phyloP scores from a whole-genome alignment of 2,113 vertebrate genomes.

The Ahaetulla prasina region DNA sequence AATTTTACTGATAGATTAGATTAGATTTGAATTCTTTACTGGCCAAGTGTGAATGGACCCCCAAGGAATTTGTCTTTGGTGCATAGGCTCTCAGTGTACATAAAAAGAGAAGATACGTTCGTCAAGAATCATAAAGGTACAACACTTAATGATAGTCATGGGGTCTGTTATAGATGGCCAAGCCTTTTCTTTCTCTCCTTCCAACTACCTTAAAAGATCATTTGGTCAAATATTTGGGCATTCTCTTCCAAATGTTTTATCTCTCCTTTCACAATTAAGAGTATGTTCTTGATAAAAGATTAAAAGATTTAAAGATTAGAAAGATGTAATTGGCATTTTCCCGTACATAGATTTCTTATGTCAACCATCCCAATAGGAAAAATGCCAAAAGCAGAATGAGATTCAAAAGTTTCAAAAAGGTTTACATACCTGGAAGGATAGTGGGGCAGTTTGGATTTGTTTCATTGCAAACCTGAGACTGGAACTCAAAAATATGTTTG shows the following conservation, averaged over 20 bases:
- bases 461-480: neutral
- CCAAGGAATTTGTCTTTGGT: too few species aligned
- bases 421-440: accelerated
- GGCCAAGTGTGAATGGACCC: too few species aligned
- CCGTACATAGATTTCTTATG: neutral
- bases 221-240: neutral
- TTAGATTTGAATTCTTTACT: too few species aligned
- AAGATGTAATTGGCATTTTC: neutral
- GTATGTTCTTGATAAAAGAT: neutral
- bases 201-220: neutral
- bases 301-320: neutral
- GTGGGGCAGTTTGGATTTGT: accelerated
- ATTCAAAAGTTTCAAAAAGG: neutral
- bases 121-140: too few species aligned
- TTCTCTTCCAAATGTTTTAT: neutral
- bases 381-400: neutral
- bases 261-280: neutral
- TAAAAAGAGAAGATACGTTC: too few species aligned
- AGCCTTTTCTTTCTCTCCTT: neutral
- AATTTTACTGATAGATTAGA: neutral
- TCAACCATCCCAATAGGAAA: neutral
- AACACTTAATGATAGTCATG: too few species aligned
- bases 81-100: too few species aligned
- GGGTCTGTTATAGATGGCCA: neutral
- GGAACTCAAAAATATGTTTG: accelerated